These are phyloP conservation scores for Agrochola lota DNA, from an alignment of 2,888 invertebrate species.

Conservation along the genomic window DNA sequence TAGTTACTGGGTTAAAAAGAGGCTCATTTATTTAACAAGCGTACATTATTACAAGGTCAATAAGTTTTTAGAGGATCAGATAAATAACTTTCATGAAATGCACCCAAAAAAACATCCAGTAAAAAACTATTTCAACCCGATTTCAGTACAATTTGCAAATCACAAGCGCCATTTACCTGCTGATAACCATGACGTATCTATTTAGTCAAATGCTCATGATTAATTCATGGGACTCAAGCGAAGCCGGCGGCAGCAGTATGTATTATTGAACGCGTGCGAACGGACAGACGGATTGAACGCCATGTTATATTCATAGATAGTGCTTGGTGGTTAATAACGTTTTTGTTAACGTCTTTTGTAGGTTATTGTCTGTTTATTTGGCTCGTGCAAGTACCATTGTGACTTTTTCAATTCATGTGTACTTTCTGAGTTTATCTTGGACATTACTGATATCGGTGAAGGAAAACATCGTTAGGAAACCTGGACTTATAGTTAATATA, in stretches of 20 bases:
- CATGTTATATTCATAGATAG: slow-evolving; percentile 64
- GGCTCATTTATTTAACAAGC: too few relatives aligned
- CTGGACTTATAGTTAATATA: too few relatives aligned
- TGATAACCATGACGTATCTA: slow-evolving; percentile 64
- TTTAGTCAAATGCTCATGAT: slow-evolving; percentile 66
- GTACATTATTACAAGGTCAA: too few relatives aligned
- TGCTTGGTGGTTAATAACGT: slow-evolving; percentile 43
- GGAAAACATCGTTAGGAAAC: too few relatives aligned
- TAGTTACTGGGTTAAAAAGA: too few relatives aligned
- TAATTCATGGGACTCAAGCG: slow-evolving; percentile 60
- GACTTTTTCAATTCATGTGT: too few relatives aligned
- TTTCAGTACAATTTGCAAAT: slow-evolving; percentile 54
- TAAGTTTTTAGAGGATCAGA: not conserved
- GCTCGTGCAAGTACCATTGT: too few relatives aligned
- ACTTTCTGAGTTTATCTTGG: too few relatives aligned
- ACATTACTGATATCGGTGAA: too few relatives aligned
- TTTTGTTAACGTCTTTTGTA: slow-evolving; percentile 26
- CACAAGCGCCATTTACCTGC: slow-evolving; percentile 43
- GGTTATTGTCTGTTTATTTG: not conserved
- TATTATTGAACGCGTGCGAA: slow-evolving; percentile 68
- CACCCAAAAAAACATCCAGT: not conserved
- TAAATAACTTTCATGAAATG: not conserved
- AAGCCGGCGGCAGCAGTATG: slow-evolving; percentile 58
- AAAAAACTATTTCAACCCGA: slow-evolving; percentile 10
- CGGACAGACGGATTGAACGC: slow-evolving; percentile 52